Conservation (phyloP, 1,140 invertebrate genomes). For the Sycobia sp. region DNA sequence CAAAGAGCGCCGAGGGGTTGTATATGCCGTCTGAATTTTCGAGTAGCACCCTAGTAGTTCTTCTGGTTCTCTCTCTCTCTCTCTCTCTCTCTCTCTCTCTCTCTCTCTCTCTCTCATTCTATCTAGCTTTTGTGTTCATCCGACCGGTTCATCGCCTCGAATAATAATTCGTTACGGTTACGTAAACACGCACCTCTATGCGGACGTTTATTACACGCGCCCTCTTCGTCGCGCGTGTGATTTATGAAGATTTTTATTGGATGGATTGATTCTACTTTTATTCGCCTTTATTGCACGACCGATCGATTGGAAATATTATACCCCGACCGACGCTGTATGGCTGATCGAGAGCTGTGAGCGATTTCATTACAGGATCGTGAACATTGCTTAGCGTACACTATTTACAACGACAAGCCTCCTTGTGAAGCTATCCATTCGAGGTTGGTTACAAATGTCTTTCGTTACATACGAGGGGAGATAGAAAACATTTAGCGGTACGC, state of each 20-base stretch:
- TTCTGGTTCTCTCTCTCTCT: conserved; percentile 12
- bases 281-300: not conserved
- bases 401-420: too few relatives aligned
- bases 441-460: too few relatives aligned
- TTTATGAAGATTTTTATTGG: conserved; percentile 32
- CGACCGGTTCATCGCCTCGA: conserved; percentile 19
- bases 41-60: not conserved
- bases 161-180: conserved; percentile 33
- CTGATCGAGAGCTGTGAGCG: not conserved
- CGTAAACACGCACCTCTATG: conserved; percentile 29
- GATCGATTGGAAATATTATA: conserved; percentile 10
- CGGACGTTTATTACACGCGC: not conserved
- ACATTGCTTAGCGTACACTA: not conserved
- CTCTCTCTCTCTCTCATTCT: not conserved
- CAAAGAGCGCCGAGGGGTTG: not conserved
- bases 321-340: not conserved
- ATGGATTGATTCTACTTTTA: conserved; percentile 19
- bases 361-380: conserved; percentile 9
- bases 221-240: conserved; percentile 1
- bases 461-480: too few relatives aligned
- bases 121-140: conserved; percentile 3
- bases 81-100: not conserved
- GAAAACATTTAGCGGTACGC: too few relatives aligned
- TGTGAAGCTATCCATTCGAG: too few relatives aligned
- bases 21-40: conserved; percentile 12